Evolutionary conservation across 2,113 vertebrate genomes (phyloP).

Genomic region (Isurus oxyrinchus): DNA sequence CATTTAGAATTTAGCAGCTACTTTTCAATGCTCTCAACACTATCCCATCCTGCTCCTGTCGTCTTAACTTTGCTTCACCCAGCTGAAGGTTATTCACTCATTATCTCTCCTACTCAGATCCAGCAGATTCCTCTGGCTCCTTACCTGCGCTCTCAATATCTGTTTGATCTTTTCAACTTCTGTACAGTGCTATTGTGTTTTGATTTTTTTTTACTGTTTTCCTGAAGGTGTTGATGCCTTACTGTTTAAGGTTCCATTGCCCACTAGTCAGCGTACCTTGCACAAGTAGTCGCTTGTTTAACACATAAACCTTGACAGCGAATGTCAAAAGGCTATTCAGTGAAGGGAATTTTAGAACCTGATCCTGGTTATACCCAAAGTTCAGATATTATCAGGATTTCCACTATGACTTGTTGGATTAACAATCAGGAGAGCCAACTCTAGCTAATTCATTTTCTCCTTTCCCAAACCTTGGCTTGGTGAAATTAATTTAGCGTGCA

Average conservation of each 20-base stretch:
- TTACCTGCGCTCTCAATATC: background rate
- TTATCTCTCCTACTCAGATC: background rate
- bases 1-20: background rate
- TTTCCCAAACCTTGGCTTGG: background rate
- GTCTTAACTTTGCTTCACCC: background rate
- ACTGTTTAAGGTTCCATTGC: background rate
- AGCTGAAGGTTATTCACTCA: background rate
- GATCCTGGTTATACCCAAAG: background rate
- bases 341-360: background rate
- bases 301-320: no score
- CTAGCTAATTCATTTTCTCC: background rate
- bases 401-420: background rate
- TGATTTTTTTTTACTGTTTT: background rate
- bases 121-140: background rate
- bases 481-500: background rate
- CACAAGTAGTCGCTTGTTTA: background rate
- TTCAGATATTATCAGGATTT: background rate
- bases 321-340: background rate
- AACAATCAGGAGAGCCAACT: background rate
- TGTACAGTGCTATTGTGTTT: background rate
- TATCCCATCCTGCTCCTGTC: background rate
- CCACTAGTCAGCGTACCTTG: background rate
- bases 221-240: background rate
- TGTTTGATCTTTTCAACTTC: background rate
- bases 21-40: constrained; percentile 3